These are phyloP conservation scores for Dione vanillae DNA, from an alignment of 2,888 invertebrate species.

Conservation along the genomic window DNA sequence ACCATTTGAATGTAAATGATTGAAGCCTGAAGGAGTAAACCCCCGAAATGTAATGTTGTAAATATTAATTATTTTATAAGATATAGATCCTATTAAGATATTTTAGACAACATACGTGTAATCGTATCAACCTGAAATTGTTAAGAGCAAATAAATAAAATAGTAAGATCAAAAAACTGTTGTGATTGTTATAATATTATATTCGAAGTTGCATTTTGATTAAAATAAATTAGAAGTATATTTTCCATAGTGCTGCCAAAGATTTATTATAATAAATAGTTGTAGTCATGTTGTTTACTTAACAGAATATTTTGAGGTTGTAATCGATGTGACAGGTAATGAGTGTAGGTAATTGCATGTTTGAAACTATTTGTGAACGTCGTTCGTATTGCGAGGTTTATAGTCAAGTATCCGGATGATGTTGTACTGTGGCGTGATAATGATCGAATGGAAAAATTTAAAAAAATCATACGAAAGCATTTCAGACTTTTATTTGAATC, in stretches of 20 bases:
- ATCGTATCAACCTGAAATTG: constrained; percentile 49
- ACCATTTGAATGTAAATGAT: constrained; percentile 58
- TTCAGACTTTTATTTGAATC: constrained; percentile 47
- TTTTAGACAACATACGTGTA: constrained; percentile 45
- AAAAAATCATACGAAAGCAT: constrained; percentile 60
- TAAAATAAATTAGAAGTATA: constrained; percentile 80
- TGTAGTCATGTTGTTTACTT: constrained; percentile 80
- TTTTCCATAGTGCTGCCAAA: constrained; percentile 85
- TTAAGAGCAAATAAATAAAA: constrained; percentile 59
- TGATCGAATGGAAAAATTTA: constrained; percentile 72
- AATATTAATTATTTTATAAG: constrained; percentile 46
- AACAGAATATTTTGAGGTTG: constrained; percentile 79
- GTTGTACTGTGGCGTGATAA: constrained; percentile 51
- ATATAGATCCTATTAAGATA: constrained; percentile 40
- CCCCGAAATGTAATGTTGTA: constrained; percentile 73
- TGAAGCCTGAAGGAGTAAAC: constrained; percentile 77
- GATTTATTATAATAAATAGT: constrained; percentile 76
- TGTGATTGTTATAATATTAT: constrained; percentile 81
- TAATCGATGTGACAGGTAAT: constrained; percentile 74
- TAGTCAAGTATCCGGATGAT: constrained; percentile 30
- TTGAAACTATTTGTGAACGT: constrained; percentile 20
- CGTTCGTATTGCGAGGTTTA: constrained; percentile 24
- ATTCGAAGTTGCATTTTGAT: constrained; percentile 82
- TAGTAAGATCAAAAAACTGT: constrained; percentile 79
- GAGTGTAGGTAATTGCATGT: constrained; percentile 63